phyloP scores from a whole-genome alignment of 2,888 invertebrate genomes.

The Dicroscelio sp. region DNA sequence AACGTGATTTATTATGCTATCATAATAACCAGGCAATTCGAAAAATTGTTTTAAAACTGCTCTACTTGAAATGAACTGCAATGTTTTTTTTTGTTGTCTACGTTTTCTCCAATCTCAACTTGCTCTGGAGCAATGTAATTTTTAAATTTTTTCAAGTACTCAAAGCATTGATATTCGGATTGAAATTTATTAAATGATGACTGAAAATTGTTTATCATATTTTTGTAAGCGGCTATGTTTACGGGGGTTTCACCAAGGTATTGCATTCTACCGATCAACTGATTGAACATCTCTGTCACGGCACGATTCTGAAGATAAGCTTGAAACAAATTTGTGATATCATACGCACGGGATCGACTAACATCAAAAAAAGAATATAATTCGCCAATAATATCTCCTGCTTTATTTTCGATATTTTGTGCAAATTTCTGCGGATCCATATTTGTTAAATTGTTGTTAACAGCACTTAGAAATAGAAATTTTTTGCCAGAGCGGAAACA shows the following conservation, averaged over 20 bases:
- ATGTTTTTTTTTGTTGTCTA: conserved; percentile 23
- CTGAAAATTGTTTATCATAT: conserved; percentile 25
- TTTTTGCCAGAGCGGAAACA: no score
- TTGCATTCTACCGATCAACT: conserved; percentile 13
- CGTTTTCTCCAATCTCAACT: conserved; percentile 13
- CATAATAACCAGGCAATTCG: conserved; percentile 43
- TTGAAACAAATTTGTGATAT: conserved; percentile 49
- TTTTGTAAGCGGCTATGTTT: conserved; percentile 4
- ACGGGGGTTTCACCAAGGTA: conserved; percentile 15
- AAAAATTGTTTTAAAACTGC: conserved; percentile 66
- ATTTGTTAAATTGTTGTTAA: no score
- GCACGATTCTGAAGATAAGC: conserved; percentile 50
- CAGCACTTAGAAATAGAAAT: no score
- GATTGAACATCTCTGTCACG: conserved; percentile 39
- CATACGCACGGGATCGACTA: conserved; percentile 48
- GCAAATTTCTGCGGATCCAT: conserved; percentile 59
- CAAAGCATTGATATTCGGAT: conserved; percentile 35
- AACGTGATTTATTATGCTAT: conserved; percentile 46
- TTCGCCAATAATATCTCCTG: conserved; percentile 41
- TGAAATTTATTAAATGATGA: conserved; percentile 24
- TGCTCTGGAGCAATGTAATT: conserved; percentile 47
- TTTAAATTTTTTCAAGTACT: conserved; percentile 34
- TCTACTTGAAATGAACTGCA: conserved; percentile 53
- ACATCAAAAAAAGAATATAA: conserved; percentile 53
- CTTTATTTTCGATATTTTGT: conserved; percentile 16